Conservation (phyloP, 2,113 vertebrate species). For the Pristiophorus japonicus region DNA sequence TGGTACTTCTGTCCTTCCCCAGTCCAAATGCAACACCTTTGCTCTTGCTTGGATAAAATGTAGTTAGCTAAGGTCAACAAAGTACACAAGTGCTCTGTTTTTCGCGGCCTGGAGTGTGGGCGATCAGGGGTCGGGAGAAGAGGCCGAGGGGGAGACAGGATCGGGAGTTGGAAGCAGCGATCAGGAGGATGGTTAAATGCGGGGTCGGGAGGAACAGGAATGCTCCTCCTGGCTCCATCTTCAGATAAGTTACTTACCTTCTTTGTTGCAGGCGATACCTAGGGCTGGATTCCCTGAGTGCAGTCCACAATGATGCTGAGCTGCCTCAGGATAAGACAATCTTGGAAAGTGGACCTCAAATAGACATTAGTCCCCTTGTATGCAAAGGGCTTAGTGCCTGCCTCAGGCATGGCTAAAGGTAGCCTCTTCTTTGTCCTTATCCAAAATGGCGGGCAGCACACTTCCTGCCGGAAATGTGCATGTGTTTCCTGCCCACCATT, state of each 20-base stretch:
- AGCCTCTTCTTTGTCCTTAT: background rate
- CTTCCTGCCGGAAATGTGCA: background rate
- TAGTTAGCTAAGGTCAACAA: background rate
- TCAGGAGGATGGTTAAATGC: background rate
- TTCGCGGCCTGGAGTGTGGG: background rate
- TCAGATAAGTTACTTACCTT: background rate
- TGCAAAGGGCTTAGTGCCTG: background rate
- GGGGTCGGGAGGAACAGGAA: background rate
- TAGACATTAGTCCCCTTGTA: background rate
- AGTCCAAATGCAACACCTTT: background rate
- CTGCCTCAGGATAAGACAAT: background rate
- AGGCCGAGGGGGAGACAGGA: background rate
- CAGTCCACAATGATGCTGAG: background rate
- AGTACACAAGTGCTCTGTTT: background rate
- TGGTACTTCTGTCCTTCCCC: background rate
- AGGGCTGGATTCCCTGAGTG: background rate
- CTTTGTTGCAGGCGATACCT: background rate
- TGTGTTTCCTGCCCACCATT: background rate
- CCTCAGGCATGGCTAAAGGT: background rate
- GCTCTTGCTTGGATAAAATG: background rate
- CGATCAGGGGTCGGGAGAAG: no score
- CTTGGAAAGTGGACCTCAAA: background rate
- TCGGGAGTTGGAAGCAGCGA: background rate
- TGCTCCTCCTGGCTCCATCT: background rate
- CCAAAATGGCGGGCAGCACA: background rate